Percentiles rank a stretch among this genome's conserved stretches.
phyloP scores from a whole-genome alignment of 2,797 vertebrate genomes.

The Hylomyscus alleni region DNA sequence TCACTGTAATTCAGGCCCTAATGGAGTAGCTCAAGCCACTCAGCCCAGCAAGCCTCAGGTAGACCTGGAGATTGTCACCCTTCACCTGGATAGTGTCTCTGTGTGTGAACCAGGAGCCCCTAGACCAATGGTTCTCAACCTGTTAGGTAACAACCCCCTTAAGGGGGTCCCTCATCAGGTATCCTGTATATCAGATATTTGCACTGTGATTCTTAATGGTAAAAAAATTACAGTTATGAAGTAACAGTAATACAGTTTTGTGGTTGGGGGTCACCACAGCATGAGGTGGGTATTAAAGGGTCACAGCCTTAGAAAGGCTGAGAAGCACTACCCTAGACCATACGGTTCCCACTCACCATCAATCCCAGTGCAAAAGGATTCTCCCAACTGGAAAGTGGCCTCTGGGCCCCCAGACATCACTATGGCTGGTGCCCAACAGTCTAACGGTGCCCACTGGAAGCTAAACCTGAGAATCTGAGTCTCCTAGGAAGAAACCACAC shows the following conservation, averaged over 20 bases:
- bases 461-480: no score
- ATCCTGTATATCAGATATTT: not conserved
- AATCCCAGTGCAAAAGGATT: not conserved
- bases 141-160: not conserved
- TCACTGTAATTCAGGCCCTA: not conserved
- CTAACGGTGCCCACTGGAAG: accelerated
- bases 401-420: not conserved
- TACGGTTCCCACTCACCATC: accelerated
- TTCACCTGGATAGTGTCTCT: not conserved
- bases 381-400: not conserved
- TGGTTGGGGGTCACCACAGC: not conserved
- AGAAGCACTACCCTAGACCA: not conserved
- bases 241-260: not conserved
- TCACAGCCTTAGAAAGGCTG: not conserved
- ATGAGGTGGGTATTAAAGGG: not conserved
- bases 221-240: not conserved
- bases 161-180: not conserved
- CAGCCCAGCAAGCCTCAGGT: not conserved
- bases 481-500: not conserved
- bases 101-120: not conserved
- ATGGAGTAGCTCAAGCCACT: not conserved
- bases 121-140: not conserved
- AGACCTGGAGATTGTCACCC: not conserved
- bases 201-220: not conserved
- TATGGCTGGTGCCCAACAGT: not conserved